phyloP scores from a whole-genome alignment of 1,140 invertebrate species.

The Diorhabda sublineata region DNA sequence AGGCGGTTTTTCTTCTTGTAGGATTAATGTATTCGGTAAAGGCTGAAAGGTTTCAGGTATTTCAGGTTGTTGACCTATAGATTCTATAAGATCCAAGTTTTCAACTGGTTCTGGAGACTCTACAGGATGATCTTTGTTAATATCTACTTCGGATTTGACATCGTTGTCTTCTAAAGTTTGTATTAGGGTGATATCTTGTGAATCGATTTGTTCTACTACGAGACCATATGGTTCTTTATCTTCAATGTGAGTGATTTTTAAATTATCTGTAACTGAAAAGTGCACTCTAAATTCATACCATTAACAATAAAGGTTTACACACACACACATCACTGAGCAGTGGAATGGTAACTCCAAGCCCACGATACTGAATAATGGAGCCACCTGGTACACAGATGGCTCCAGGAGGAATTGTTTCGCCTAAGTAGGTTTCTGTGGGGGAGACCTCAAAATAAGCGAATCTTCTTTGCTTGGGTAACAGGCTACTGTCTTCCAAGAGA shows the following conservation, averaged over 20 bases:
- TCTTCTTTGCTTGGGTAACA: too few relatives aligned
- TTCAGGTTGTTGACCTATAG: constrained; percentile 10
- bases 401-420: too few relatives aligned
- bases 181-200: constrained; percentile 5
- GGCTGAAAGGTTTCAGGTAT: constrained; percentile 34
- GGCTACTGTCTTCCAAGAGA: too few relatives aligned
- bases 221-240: constrained; percentile 4
- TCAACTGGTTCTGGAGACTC: neutral
- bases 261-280: neutral
- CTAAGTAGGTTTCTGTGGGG: too few relatives aligned
- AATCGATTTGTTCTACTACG: constrained; percentile 5
- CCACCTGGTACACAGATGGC: too few relatives aligned
- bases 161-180: constrained; percentile 4
- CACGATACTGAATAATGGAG: too few relatives aligned
- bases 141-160: constrained; percentile 6
- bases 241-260: constrained; percentile 5
- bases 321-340: too few relatives aligned
- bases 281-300: too few relatives aligned
- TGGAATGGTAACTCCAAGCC: too few relatives aligned
- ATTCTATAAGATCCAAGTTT: neutral
- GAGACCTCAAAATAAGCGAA: too few relatives aligned
- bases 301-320: too few relatives aligned
- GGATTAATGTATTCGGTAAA: constrained; percentile 43
- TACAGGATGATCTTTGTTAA: constrained; percentile 3
- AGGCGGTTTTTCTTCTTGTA: constrained; percentile 40